A percentile compares a stretch with the other conserved stretches of the same genome.
Conservation (phyloP, 1,140 invertebrate genomes). For the Tetramorium simillimum region DNA sequence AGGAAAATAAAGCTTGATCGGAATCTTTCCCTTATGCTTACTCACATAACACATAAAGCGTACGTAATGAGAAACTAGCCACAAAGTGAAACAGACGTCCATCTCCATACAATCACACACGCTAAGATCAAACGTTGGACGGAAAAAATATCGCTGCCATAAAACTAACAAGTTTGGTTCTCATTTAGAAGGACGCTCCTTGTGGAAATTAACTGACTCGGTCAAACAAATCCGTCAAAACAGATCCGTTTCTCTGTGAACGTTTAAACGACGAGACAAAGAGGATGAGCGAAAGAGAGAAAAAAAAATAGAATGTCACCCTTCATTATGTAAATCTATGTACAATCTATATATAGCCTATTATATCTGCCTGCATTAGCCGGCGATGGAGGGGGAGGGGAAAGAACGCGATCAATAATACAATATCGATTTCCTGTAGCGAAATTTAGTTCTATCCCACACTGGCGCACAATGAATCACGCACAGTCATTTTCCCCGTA, state of each 20-base stretch:
- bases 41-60: not conserved
- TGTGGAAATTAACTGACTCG: not conserved
- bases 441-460: slow-evolving; percentile 29
- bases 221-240: not conserved
- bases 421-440: slow-evolving; percentile 39
- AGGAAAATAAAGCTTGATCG: not conserved
- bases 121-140: not conserved
- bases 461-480: slow-evolving; percentile 9
- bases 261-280: not conserved
- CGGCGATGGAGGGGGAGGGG: not conserved
- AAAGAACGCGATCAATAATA: slow-evolving; percentile 29
- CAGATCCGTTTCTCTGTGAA: not conserved
- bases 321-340: slow-evolving; percentile 22
- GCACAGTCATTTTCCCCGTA: not conserved
- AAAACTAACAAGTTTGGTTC: not conserved
- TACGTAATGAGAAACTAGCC: not conserved
- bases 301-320: not conserved
- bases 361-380: slow-evolving; percentile 22
- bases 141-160: not conserved
- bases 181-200: not conserved
- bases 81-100: not conserved
- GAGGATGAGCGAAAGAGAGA: not conserved
- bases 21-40: not conserved
- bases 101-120: not conserved
- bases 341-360: slow-evolving; percentile 30